These are phyloP conservation scores for Apteryx mantelli DNA, from an alignment of 2,113 vertebrate species.

Conservation along the genomic window DNA sequence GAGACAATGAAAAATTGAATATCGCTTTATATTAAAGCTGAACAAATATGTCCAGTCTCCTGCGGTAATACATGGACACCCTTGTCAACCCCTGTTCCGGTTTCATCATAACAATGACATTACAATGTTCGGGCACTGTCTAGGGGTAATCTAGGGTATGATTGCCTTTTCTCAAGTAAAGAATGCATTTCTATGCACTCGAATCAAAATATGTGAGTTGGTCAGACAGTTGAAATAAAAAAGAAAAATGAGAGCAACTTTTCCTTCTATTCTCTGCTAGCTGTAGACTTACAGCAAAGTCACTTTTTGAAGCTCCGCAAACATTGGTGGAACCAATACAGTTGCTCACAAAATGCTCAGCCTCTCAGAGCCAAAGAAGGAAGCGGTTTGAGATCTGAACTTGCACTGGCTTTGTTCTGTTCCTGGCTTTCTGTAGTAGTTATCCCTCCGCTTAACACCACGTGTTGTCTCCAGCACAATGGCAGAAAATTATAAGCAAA, in stretches of 20 bases:
- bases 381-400: not conserved
- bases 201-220: not conserved
- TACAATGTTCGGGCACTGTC: not conserved
- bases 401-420: not conserved
- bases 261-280: not conserved
- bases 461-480: not conserved
- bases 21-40: not conserved
- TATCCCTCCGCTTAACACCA: accelerated
- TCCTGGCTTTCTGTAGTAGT: not conserved
- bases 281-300: not conserved
- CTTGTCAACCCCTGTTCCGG: not conserved
- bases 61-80: not conserved
- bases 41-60: not conserved
- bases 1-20: not conserved
- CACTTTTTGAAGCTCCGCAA: not conserved
- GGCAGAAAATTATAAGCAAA: not conserved
- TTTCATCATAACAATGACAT: not conserved
- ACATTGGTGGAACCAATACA: too few relatives aligned
- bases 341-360: not conserved
- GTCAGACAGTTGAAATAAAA: not conserved
- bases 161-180: not conserved
- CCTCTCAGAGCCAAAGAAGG: not conserved
- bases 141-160: not conserved
- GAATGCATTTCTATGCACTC: too few relatives aligned
- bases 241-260: not conserved